A percentile compares a stretch with the other conserved stretches of the same genome.
Evolutionary conservation across 1,140 invertebrate species (phyloP).

Genomic region (Macrocentrus cingulum): DNA sequence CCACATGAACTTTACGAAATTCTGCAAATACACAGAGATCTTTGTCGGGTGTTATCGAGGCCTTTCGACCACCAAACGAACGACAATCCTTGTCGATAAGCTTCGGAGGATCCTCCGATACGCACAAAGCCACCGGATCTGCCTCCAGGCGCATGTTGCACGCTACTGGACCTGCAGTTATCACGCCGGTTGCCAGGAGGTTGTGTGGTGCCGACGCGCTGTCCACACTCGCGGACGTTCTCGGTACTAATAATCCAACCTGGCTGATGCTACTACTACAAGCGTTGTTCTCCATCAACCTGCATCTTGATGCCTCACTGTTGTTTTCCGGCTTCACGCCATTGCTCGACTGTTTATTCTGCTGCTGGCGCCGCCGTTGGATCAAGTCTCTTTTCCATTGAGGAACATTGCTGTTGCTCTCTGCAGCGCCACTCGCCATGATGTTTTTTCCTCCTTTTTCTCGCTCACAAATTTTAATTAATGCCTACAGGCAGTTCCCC

Average conservation of each 20-base stretch:
- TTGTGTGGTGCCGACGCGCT: not conserved
- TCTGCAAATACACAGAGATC: slow-evolving; percentile 4
- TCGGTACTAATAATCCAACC: not conserved
- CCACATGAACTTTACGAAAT: slow-evolving; percentile 20
- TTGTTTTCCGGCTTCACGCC: slow-evolving; percentile 30
- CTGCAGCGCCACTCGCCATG: slow-evolving; percentile 29
- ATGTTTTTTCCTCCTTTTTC: slow-evolving; percentile 4
- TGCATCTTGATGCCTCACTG: slow-evolving; percentile 8
- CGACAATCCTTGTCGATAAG: slow-evolving; percentile 16
- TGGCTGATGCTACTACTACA: not conserved
- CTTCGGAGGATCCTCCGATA: slow-evolving; percentile 47
- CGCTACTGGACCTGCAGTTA: slow-evolving; percentile 43
- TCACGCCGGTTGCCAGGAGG: slow-evolving; percentile 17
- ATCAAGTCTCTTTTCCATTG: slow-evolving; percentile 78
- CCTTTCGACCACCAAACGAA: not conserved
- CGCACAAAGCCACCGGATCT: slow-evolving; percentile 46
- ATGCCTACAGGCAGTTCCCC: too few species aligned
- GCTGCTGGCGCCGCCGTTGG: slow-evolving; percentile 62
- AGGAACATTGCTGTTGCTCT: slow-evolving; percentile 42
- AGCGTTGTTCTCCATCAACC: not conserved
- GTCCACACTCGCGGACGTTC: not conserved
- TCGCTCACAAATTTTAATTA: too few species aligned
- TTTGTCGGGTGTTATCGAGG: not conserved
- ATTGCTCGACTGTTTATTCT: slow-evolving; percentile 49
- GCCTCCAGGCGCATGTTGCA: slow-evolving; percentile 56